Evolutionary conservation across 2,797 vertebrate species (phyloP).

Genomic region (Hyperoplus lanceolatus): DNA sequence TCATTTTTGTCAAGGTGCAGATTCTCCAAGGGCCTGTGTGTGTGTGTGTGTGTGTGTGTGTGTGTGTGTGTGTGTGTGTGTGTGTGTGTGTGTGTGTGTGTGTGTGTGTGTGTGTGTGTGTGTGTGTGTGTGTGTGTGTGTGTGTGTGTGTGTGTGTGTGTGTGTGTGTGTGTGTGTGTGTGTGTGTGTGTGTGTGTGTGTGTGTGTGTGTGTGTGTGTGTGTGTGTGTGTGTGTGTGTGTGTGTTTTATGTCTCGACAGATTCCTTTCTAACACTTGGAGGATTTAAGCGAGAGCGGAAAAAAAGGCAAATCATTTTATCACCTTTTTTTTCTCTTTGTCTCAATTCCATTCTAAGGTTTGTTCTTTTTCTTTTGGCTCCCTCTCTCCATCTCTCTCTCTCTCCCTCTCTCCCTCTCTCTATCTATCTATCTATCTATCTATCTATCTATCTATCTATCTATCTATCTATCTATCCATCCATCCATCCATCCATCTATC

Average conservation of each 20-base stretch:
- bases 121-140: slow-evolving; percentile 5
- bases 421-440: slow-evolving; percentile 37
- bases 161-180: slow-evolving; percentile 16
- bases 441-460: too few species aligned
- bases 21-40: slow-evolving; percentile 10
- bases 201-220: slow-evolving; percentile 3
- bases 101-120: slow-evolving; percentile 2
- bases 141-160: slow-evolving; percentile 10
- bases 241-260: slow-evolving; percentile 45
- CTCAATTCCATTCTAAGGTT: slow-evolving; percentile 48
- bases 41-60: slow-evolving; percentile 19
- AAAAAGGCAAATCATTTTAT: slow-evolving; percentile 58
- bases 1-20: slow-evolving; percentile 34
- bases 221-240: slow-evolving; percentile 4
- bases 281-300: slow-evolving; percentile 31
- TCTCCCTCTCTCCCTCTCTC: slow-evolving; percentile 15
- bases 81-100: slow-evolving; percentile 14
- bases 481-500: too few species aligned
- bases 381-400: slow-evolving; percentile 16
- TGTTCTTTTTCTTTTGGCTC: slow-evolving; percentile 7
- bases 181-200: slow-evolving; percentile 14
- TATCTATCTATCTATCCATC: too few species aligned
- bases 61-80: slow-evolving; percentile 13
- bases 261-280: slow-evolving; percentile 35
- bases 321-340: slow-evolving; percentile 39